These are phyloP conservation scores for Epizoanthus ramosus DNA, from an alignment of 92 coral and sea anemone genomes.

Conservation along the genomic window DNA sequence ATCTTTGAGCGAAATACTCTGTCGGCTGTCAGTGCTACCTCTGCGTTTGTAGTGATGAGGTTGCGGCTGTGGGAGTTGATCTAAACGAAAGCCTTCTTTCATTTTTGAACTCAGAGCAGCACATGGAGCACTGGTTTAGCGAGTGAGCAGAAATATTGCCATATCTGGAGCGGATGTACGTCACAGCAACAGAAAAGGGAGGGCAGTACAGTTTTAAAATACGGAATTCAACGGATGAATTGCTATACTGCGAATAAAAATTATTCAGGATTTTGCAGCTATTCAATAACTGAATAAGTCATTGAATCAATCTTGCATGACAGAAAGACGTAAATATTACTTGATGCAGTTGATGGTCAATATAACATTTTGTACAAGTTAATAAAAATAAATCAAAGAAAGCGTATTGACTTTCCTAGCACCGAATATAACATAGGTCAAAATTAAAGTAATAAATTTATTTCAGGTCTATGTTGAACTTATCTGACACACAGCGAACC, in stretches of 20 bases:
- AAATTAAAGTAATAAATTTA: not conserved
- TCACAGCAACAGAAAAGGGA: not conserved
- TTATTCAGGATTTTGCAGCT: not conserved
- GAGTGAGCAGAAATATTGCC: not conserved
- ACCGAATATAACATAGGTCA: not conserved
- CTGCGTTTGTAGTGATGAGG: constrained; percentile 28
- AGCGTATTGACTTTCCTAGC: not conserved
- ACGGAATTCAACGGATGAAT: not conserved
- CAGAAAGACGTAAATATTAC: not conserved
- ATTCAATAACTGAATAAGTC: not conserved
- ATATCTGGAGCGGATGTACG: not conserved
- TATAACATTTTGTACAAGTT: not conserved
- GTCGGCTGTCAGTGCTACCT: constrained; percentile 25
- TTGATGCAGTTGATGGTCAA: not conserved
- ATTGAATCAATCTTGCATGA: constrained; percentile 12
- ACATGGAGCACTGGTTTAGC: not conserved
- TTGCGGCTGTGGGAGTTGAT: constrained; percentile 1
- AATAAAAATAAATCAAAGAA: not conserved
- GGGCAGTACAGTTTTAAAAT: not conserved
- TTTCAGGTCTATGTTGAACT: not conserved
- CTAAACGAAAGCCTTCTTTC: constrained; percentile 9
- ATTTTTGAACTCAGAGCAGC: not conserved
- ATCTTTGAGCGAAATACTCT: constrained; percentile 18
- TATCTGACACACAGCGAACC: not conserved
- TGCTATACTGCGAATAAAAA: not conserved